Evolutionary conservation across 2,888 invertebrate genomes (phyloP).

Genomic region (Trichopria drosophilae): DNA sequence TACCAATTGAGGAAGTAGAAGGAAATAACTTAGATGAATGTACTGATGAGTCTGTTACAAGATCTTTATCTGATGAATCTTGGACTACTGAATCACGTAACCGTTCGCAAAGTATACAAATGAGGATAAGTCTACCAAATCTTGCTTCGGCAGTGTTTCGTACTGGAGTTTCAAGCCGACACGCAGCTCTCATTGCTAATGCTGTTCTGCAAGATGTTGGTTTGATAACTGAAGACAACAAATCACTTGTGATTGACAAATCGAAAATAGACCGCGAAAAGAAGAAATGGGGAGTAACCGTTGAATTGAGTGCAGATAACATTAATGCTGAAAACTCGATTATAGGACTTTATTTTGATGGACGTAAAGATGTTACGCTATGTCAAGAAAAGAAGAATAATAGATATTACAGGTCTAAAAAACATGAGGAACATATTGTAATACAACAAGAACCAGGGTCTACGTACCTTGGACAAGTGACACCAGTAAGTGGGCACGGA

Average conservation of each 20-base stretch:
- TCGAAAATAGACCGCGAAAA: slow-evolving; percentile 35
- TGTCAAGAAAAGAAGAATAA: slow-evolving; percentile 8
- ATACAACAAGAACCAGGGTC: slow-evolving; percentile 10
- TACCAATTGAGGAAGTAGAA: no score
- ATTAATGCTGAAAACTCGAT: no score
- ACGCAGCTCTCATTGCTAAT: slow-evolving; percentile 33
- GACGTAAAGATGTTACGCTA: slow-evolving; percentile 36
- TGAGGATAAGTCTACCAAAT: no score
- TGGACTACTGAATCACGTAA: no score
- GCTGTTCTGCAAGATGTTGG: slow-evolving; percentile 34
- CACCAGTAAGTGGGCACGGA: not conserved
- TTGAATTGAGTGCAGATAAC: slow-evolving; percentile 12
- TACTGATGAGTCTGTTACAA: no score
- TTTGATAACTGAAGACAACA: slow-evolving; percentile 31
- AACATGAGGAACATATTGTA: slow-evolving; percentile 3
- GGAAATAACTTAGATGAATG: no score
- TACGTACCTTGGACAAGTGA: slow-evolving; percentile 5
- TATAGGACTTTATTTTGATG: slow-evolving; percentile 34
- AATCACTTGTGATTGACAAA: slow-evolving; percentile 32
- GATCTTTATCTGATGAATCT: no score
- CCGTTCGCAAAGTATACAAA: no score
- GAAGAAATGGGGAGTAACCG: slow-evolving; percentile 12
- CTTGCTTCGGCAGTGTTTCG: no score
- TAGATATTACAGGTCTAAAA: slow-evolving; percentile 6
- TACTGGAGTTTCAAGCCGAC: no score